These are phyloP conservation scores for Grus americana DNA, from an alignment of 2,113 vertebrate genomes.

Conservation along the genomic window DNA sequence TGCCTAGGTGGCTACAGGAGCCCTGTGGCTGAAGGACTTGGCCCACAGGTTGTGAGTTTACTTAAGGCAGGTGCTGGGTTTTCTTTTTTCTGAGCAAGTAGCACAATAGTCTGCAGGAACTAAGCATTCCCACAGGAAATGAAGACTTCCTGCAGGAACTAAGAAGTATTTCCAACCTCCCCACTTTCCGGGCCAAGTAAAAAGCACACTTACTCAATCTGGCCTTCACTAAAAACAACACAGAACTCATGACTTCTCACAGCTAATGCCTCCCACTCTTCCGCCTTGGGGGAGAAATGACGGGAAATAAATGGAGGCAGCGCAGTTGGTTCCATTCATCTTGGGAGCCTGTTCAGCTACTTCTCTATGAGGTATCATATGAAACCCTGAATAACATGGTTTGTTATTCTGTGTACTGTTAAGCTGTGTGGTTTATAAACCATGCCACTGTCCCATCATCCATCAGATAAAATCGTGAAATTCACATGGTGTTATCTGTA, in stretches of 20 bases:
- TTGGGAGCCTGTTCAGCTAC: neutral
- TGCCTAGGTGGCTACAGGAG: neutral
- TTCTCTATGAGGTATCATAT: neutral
- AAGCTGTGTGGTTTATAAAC: neutral
- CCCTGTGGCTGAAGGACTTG: neutral
- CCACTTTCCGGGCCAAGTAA: constrained; percentile 38
- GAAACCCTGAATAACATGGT: neutral
- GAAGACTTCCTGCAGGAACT: constrained; percentile 49
- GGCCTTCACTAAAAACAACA: constrained; percentile 11
- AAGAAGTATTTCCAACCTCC: constrained; percentile 50
- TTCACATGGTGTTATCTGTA: neutral
- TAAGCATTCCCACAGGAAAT: constrained; percentile 56
- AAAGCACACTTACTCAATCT: constrained; percentile 27
- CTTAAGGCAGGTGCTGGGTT: constrained; percentile 18
- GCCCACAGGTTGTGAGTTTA: constrained; percentile 14
- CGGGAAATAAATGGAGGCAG: constrained; percentile 32
- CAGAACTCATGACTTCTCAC: constrained; percentile 39
- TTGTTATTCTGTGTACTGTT: neutral
- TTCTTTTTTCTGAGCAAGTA: constrained; percentile 20
- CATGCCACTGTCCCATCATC: neutral
- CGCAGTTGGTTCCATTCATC: neutral
- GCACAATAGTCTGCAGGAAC: constrained; percentile 50
- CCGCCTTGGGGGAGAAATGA: neutral
- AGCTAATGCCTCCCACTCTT: constrained; percentile 31
- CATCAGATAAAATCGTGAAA: neutral